Base-by-base conservation (phyloP, 2,888 invertebrate genomes). In the Oscheius sp. region DNA sequence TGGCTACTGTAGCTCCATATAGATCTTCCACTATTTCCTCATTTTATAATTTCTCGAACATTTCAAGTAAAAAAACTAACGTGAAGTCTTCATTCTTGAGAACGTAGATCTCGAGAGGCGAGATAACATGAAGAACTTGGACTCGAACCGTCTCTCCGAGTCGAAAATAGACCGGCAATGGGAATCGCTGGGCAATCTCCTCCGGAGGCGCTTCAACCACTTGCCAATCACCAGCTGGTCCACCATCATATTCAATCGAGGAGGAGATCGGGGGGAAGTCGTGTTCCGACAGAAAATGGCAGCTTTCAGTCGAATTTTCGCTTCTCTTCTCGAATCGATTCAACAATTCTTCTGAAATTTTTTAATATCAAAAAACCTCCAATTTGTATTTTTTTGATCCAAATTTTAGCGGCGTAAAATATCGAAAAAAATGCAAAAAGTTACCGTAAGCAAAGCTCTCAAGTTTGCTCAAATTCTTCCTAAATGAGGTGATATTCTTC, bases 81-180 rank as follows among this genome's bases (percentile, higher is more conserved):
- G 23, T 25, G 3, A 55, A 37, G 5, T 67, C 46, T 1, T 37
- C 34, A 3, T 45, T n/a, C 0, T 33, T 17, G 31, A 67, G 10
- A 10, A 58, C 34, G 37, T 67, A 67, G 37, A 67, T 42, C 46
- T 67, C 67, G 20, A 67, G 34, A 27, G 67, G 67, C 8, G 67
- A 67, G 45, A 67, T 33, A 23, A 58, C 58, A 15, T 33, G 39
- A 15, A 67, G n/a, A 33, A 67, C 46, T 1, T 33, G 39, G 20
- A 25, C 67, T 6, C 29, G 45, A 42, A 67, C 27, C 4, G 17
- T 31, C n/a, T 52, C 52, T 8, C 65, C 65, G 42, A 20, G 23
- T n/a, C 53, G 65, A 20, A 65, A 53, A 27, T 29, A 45, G 42
- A 65, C 53, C 23, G 65, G 55, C 29, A 65, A 53, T 10, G 65